Base-by-base conservation (phyloP, 2,888 invertebrate genomes). In the Eupithecia abbreviata region DNA sequence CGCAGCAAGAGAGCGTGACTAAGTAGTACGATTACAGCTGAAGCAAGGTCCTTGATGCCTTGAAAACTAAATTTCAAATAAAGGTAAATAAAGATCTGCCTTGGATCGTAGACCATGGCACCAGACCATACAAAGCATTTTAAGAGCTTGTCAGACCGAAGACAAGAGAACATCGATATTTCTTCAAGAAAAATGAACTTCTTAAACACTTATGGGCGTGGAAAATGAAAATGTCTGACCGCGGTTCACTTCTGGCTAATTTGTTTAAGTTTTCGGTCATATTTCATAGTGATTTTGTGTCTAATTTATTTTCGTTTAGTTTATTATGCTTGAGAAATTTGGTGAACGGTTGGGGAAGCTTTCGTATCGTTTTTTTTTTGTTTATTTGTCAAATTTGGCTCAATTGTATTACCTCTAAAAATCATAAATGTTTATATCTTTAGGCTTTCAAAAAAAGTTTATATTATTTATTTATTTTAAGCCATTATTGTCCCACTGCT, bases 71-170 rank as follows among this genome's bases (percentile, higher is more conserved):
- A 30, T 30, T 30, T 30, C 30, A 30, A 30, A 30, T 30, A 30
- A 30, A 30, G 30, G 51, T 51, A 51, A 51, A 51, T 51, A 55
- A 58, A 58, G 2, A 51, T 51, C 18, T 45, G 3, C 7, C 1
- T 2, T 42, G 4, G 43, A 30, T 69, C 47, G 2, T 30, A 45
- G 58, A 45, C 71, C 71, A 71, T 43, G 13, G 58, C 18, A 18
- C 18, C 13, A n/a, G 41, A 49, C 58, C 90, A 43, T 71, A 43
- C 5, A 71, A 43, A 30, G 9, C 58, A 18, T 58, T 71, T 45
- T 93, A 92, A 93, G 89, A 92, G 92, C 89, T 83, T 92, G 93
- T 91, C 92, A 88, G 84, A 80, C 78, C 72, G 82, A 80, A 84
- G 86, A 86, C 87, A 87, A 81, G 86, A 77, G 81, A 86, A 87